Base-by-base conservation (phyloP, 2,888 invertebrate genomes). In the Nymphalis urticae region DNA sequence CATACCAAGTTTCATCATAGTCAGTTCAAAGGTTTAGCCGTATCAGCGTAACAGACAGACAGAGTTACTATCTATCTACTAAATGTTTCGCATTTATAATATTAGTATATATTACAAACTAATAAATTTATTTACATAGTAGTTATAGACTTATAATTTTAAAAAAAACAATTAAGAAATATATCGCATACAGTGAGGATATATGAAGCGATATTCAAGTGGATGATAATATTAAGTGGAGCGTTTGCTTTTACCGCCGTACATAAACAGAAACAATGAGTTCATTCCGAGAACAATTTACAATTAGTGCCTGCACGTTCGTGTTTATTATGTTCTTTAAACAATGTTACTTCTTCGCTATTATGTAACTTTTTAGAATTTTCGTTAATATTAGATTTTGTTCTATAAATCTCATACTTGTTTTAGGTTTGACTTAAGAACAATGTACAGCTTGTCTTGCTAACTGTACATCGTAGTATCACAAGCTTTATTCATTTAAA, bases 181-280 rank as follows among this genome's bases (percentile, higher is more conserved):
- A 60, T 1, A 21, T 62, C 10, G 8, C n/a, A n/a, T 16, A 27
- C 36, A 58, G 5, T 48, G 32, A 8, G 24, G 48, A 8, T 50
- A 17, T 27, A 16, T 32, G 21, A 21, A 27, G 36, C 13, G 10
- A 42, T 62, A 27, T 16, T 61, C 1, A 13, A 42, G 10, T 67
- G 66, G 54, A 62, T 10, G n/a, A 19, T 10, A 24, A 13, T 4
- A 5, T 13, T 8, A 16, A 50, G 8, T 58, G 19, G 36, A 32
- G 50, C 53, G 66, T 67, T 67, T 67, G 56, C 66, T 67, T 67
- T 67, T 67, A 67, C 66, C 66, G 62, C 56, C 62, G 56, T 50
- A 65, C 60, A 64, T 68, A 68, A 62, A 66, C 61, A 66, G 65
- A 50, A 69, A 67, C 65, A 65, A 65, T 69, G 65, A 64, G 65